Percentiles rank a stretch among this genome's conserved stretches.
These are phyloP conservation scores for Drosophila novamexicana DNA, from an alignment of 1,140 invertebrate genomes.

Conservation along the genomic window DNA sequence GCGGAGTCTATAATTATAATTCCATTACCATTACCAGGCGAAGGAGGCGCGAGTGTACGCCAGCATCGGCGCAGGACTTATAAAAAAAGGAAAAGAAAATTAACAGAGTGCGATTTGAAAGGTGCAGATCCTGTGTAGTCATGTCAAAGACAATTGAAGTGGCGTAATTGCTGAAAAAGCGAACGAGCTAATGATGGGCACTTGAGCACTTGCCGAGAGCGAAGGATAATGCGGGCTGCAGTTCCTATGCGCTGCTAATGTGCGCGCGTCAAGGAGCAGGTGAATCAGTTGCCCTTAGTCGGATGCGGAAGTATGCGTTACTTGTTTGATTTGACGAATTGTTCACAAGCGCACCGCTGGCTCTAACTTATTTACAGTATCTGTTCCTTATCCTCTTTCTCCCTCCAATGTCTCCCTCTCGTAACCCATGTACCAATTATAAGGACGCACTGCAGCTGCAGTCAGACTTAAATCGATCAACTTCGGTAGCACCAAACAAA, in stretches of 20 bases:
- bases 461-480: neutral
- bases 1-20: constrained; percentile 78
- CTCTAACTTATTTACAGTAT: neutral
- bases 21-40: constrained; percentile 69
- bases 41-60: constrained; percentile 39
- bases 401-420: neutral
- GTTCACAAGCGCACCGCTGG: neutral
- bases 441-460: constrained; percentile 7
- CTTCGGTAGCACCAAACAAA: neutral
- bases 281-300: constrained; percentile 54
- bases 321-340: constrained; percentile 53
- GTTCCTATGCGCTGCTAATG: constrained; percentile 19
- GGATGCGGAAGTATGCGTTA: constrained; percentile 70
- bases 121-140: constrained; percentile 70
- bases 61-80: constrained; percentile 31
- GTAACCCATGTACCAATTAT: constrained; percentile 12
- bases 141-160: constrained; percentile 75
- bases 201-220: constrained; percentile 30
- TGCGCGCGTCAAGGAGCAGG: constrained; percentile 70
- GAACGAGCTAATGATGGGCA: constrained; percentile 64
- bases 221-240: constrained; percentile 69
- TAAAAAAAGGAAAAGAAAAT: constrained; percentile 34
- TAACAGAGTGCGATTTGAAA: constrained; percentile 62
- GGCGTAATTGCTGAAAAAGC: constrained; percentile 67
- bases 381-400: neutral